These are phyloP conservation scores for Columba livia DNA, from an alignment of 2,113 vertebrate species.

Conservation along the genomic window DNA sequence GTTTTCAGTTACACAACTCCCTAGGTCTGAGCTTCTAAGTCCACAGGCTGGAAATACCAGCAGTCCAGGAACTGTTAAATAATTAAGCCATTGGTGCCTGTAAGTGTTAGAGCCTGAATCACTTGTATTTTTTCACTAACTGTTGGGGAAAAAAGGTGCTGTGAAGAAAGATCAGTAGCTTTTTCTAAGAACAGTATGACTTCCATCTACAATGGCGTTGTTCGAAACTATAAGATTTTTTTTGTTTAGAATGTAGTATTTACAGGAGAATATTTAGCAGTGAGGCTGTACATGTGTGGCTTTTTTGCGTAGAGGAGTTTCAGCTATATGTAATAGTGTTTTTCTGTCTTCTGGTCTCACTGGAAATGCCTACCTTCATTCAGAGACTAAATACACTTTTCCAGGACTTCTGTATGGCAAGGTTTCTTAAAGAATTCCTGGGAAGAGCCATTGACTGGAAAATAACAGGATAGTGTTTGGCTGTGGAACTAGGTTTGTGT, in stretches of 20 bases:
- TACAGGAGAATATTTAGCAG: neutral
- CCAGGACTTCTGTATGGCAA: neutral
- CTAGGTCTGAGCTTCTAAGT: slow-evolving; percentile 51
- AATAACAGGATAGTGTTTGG: neutral
- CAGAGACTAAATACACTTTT: neutral
- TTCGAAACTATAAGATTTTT: neutral
- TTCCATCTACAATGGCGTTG: neutral
- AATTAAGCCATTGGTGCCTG: slow-evolving; percentile 59
- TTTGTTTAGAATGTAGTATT: neutral
- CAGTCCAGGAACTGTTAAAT: slow-evolving; percentile 66
- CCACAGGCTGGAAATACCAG: slow-evolving; percentile 61
- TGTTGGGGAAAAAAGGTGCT: neutral
- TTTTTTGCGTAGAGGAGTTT: neutral
- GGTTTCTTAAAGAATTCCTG: neutral
- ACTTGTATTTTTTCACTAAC: slow-evolving; percentile 50
- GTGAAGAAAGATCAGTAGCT: neutral
- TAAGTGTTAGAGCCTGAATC: slow-evolving; percentile 55
- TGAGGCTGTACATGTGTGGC: neutral
- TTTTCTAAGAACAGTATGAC: neutral
- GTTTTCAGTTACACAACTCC: slow-evolving; percentile 63
- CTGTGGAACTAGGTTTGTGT: neutral
- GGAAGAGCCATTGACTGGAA: neutral
- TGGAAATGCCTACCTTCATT: neutral
- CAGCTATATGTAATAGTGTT: neutral
- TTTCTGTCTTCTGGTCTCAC: neutral